These are phyloP conservation scores for Hylia prasina DNA, from an alignment of 2,113 vertebrate genomes.

Conservation along the genomic window DNA sequence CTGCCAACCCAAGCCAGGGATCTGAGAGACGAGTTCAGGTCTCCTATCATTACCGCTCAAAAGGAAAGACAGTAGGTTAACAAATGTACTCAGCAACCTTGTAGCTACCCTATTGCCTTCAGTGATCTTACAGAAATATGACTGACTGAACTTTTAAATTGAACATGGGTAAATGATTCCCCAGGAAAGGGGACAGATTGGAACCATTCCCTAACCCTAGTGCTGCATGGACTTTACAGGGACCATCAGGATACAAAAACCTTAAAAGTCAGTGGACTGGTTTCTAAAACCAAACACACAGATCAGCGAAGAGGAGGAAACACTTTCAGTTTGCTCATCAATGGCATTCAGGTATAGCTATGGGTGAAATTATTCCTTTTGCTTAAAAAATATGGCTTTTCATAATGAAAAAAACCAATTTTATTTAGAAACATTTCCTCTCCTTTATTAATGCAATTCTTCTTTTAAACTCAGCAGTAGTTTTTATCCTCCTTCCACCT, in stretches of 20 bases:
- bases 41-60: background rate
- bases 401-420: background rate
- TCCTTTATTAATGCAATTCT: background rate
- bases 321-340: background rate
- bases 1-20: background rate
- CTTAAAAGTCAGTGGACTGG: background rate
- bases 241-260: background rate
- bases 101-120: background rate
- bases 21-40: background rate
- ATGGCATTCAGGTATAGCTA: background rate
- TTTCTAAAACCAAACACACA: background rate
- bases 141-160: background rate
- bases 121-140: background rate
- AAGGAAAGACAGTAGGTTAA: background rate
- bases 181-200: background rate
- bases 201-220: background rate
- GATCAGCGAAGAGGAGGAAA: background rate
- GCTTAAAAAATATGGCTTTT: background rate
- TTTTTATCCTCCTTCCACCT: background rate
- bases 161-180: background rate
- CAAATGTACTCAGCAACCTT: accelerated
- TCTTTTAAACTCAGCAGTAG: background rate
- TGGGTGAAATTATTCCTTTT: background rate
- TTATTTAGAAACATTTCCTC: background rate
- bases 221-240: accelerated